Base-by-base conservation (phyloP, 2,113 vertebrate species). In the Coracopsis vasa region DNA sequence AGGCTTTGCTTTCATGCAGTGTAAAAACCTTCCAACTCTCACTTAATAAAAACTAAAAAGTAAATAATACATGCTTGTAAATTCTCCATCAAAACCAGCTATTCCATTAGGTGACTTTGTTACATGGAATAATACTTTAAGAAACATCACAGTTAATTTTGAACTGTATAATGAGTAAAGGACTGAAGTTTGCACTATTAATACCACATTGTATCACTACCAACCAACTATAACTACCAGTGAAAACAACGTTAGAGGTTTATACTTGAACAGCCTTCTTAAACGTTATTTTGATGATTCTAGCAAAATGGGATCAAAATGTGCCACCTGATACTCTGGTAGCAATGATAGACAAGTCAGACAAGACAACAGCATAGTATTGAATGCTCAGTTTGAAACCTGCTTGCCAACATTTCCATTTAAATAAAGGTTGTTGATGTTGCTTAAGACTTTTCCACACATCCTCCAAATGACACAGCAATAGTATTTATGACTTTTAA, bases 401-500 rank as follows among this genome's bases (percentile, higher is more conserved):
- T 17, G 1, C 41, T 51, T 33, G 29, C 11, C 65, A 78, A 35
- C 7, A 35, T 47, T 67, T 37, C 10, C 18, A 13, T 61, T 79
- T 79, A 60, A 5, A 48, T 56, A 47, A 27, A 37, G 25, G 11
- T 25, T 42, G 7, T 47, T 45, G 33, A 28, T 18, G 17, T 5
- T 41, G 14, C 45, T 86, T 42, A n/a, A 13, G 67, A 19, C 11
- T 64, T 51, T 41, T 44, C 33, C 39, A 25, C 29, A 31, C 7
- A 41, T 35, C 35, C 13, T 45, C 25, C 31, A 10, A 44, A 58
- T 27, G 17, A 44, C 12, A 10, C 3, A 13, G n/a, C 0, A 0
- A 21, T 2, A 51, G 10, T 10, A 35, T 10, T 81, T 27, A 15
- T 0, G 42, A 41, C 17, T 14, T 74, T 74, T 37, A 61, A n/a